Conservation (phyloP, 2,888 invertebrate species). For the Agrotis exclamationis region DNA sequence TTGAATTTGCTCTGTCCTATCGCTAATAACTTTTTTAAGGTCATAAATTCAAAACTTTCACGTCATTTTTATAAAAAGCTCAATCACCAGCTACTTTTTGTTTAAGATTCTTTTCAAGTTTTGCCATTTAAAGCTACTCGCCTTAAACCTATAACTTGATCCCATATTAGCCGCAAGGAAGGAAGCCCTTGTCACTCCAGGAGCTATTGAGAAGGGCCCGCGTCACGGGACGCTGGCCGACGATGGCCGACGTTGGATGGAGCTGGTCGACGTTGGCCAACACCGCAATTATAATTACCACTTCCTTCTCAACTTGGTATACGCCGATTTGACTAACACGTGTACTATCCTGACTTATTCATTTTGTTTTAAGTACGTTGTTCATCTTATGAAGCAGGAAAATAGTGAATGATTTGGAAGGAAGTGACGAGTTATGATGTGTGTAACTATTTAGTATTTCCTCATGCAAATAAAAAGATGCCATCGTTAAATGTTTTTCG, state of each 20-base stretch:
- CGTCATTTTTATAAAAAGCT: too few species aligned
- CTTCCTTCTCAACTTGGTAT: slow-evolving; percentile 75
- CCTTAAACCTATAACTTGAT: slow-evolving; percentile 34
- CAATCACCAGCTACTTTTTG: too few species aligned
- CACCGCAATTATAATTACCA: slow-evolving; percentile 76
- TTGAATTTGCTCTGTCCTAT: too few species aligned
- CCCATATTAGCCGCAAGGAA: slow-evolving; percentile 63
- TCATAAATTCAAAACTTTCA: too few species aligned
- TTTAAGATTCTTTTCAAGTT: too few species aligned
- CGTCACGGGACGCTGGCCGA: slow-evolving; percentile 64
- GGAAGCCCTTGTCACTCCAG: slow-evolving; percentile 70
- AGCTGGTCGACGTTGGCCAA: slow-evolving; percentile 43
- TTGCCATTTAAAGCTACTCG: background rate
- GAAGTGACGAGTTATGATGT: background rate
- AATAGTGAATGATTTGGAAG: slow-evolving; percentile 5
- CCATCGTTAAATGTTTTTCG: background rate
- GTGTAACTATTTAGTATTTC: slow-evolving; percentile 7
- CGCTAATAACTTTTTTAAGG: too few species aligned
- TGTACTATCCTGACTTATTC: slow-evolving; percentile 47
- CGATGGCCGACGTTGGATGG: slow-evolving; percentile 25
- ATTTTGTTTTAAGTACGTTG: slow-evolving; percentile 23
- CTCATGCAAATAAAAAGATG: background rate
- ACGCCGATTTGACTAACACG: slow-evolving; percentile 64
- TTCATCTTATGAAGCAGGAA: background rate
- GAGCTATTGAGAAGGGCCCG: slow-evolving; percentile 68